Evolutionary conservation across 2,888 invertebrate genomes (phyloP), one percentile per base, ranked within the genome.

Genomic region (Gordius sp.): DNA sequence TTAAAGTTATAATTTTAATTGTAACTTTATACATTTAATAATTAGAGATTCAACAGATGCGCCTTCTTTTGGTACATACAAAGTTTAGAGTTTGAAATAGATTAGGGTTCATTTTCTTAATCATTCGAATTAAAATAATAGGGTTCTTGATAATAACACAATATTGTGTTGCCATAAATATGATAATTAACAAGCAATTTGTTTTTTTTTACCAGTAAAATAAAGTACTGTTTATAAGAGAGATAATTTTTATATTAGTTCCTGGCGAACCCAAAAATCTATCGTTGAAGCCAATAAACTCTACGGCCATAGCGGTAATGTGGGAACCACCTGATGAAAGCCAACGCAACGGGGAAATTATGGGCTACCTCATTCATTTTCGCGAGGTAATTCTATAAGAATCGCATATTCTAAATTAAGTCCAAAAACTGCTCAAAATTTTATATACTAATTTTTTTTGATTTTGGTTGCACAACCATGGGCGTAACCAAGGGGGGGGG

Each of bases 241-340:
- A 28, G 56, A 57, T 52, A 41, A 59, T 28, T 57, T 61, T 41
- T 20, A 62, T 55, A 59, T 57, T 64, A 91, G 91, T 86, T 75
- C 91, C 91, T 68, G 86, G 85, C 67, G 84, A 91, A 66, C 91
- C 91, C 67, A 80, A 79, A 76, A 83, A 86, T 75, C 83, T 91
- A 72, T 78, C 78, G 64, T 86, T 82, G 63, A 77, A 77, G 71
- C 79, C 87, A 64, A 77, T 79, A 69, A 82, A 82, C 70, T 82
- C 87, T 62, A 84, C 82, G 61, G 78, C 82, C 63, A 79, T 93
- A 67, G 76, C 79, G 65, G 81, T 91, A 65, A 76, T 77, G 65
- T 93, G 93, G 93, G 77, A 79, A 65, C 85, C 89, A 64, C 91
- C 91, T 63, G 81, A 83, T 57, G 78, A 78, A 62, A 82, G 84